Evolutionary conservation across 2,113 vertebrate species (phyloP).

Genomic region (Dasyornis broadbenti): DNA sequence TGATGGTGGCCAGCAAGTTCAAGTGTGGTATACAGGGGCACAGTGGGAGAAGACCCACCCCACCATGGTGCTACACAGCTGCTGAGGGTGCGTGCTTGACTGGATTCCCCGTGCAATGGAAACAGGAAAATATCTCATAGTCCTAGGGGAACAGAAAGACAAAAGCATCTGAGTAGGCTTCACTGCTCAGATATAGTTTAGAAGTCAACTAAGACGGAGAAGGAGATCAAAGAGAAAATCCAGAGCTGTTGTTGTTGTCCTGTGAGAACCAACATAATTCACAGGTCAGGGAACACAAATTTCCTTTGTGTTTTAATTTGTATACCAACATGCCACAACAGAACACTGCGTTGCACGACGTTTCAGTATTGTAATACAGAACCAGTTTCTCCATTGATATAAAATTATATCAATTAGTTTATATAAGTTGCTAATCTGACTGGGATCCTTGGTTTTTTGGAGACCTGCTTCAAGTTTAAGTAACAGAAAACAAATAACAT

Average conservation of each 20-base stretch:
- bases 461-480: background rate
- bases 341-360: background rate
- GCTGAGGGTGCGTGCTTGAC: background rate
- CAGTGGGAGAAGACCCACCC: background rate
- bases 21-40: fast-evolving
- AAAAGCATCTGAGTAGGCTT: background rate
- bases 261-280: background rate
- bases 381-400: background rate
- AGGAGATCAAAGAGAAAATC: background rate
- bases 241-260: background rate
- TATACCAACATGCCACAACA: background rate
- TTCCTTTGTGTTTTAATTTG: background rate
- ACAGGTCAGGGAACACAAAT: background rate
- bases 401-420: background rate
- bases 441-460: background rate
- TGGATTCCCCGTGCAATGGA: background rate
- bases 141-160: background rate
- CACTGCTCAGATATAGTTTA: background rate
- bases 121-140: background rate
- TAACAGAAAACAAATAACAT: background rate
- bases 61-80: background rate
- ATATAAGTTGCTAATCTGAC: background rate
- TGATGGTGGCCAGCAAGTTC: background rate
- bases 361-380: background rate
- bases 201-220: background rate